Conservation (phyloP, 2,113 vertebrate genomes). For the Pantherophis guttatus region DNA sequence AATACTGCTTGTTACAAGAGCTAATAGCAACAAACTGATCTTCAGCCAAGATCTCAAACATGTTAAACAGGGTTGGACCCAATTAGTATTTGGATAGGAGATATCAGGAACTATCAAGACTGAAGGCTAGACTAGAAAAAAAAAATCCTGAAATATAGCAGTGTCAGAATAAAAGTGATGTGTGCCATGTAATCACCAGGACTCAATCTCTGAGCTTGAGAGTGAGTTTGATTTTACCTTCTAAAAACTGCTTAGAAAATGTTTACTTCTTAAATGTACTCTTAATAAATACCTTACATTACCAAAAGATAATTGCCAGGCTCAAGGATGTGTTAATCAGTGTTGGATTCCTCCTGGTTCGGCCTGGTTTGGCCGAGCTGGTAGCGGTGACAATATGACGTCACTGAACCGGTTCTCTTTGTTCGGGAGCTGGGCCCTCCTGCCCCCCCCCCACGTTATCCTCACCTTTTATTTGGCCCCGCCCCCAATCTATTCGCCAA, state of each 20-base stretch:
- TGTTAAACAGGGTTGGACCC: background rate
- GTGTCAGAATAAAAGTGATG: background rate
- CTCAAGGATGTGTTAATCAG: background rate
- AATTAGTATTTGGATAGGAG: background rate
- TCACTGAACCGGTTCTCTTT: too few relatives aligned
- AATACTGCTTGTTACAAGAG: background rate
- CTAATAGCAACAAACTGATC: background rate
- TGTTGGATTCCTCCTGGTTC: too few relatives aligned
- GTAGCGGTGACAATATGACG: too few relatives aligned
- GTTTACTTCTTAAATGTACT: background rate
- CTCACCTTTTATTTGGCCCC: too few relatives aligned
- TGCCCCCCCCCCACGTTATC: too few relatives aligned
- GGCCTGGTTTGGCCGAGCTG: too few relatives aligned
- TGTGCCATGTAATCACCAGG: background rate
- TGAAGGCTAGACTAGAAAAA: background rate
- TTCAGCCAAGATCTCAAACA: background rate
- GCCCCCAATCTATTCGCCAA: too few relatives aligned
- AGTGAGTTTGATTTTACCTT: background rate
- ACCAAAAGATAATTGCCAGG: background rate
- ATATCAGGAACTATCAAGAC: background rate
- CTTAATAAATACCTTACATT: background rate
- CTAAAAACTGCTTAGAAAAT: background rate
- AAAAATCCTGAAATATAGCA: background rate
- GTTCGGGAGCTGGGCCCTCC: too few relatives aligned
- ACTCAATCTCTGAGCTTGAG: background rate